A percentile compares a stretch with the other conserved stretches of the same genome.
Conservation (phyloP, 1,140 invertebrate genomes). For the Heliconius hewitsoni region DNA sequence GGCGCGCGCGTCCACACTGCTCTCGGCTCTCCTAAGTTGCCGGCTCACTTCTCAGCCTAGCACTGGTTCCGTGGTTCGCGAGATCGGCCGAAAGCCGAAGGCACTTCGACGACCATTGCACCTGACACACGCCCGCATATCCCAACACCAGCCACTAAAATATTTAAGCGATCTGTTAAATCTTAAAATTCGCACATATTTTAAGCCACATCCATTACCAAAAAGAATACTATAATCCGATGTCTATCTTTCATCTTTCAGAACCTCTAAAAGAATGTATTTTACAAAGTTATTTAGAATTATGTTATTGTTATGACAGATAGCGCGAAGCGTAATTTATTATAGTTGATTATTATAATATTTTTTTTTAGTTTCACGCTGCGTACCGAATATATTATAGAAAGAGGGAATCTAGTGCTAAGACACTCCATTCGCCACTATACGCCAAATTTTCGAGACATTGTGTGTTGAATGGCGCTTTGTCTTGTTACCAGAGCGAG, state of each 20-base stretch:
- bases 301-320: background rate
- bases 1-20: constrained; percentile 72
- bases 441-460: too few relatives aligned
- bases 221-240: background rate
- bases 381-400: too few relatives aligned
- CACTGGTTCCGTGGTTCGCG: constrained; percentile 34
- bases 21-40: constrained; percentile 19
- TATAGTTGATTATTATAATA: background rate
- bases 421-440: too few relatives aligned
- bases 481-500: too few relatives aligned
- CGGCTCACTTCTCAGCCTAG: constrained; percentile 28
- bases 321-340: background rate
- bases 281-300: background rate
- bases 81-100: constrained; percentile 39
- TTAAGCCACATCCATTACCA: background rate
- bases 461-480: too few relatives aligned
- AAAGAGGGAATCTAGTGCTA: too few relatives aligned
- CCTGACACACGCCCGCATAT: constrained; percentile 55
- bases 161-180: background rate
- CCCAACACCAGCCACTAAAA: constrained; percentile 32
- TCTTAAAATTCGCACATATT: background rate
- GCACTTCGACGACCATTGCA: constrained; percentile 61
- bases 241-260: background rate
- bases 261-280: background rate
- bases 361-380: too few relatives aligned